Conservation (phyloP, 2,888 invertebrate species). For the Caprella mutica region DNA sequence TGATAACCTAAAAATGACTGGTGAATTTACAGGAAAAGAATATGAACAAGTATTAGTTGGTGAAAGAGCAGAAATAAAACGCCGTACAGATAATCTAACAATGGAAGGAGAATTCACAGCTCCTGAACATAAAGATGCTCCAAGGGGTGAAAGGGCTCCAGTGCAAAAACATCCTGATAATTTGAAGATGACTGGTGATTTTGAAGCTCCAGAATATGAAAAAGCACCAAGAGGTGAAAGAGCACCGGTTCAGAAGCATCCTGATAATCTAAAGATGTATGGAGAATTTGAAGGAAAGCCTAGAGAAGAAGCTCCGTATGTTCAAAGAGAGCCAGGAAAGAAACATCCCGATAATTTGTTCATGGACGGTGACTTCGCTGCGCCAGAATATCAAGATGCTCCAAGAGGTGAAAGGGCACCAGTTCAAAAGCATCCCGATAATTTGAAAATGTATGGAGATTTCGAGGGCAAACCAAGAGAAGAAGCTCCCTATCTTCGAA, state of each 20-base stretch:
- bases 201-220: conserved; percentile 1
- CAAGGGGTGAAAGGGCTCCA: conserved; percentile 26
- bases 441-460: conserved; percentile 30
- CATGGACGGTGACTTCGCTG: conserved; percentile 18
- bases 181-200: conserved; percentile 22
- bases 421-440: conserved; percentile 22
- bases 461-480: conserved; percentile 24
- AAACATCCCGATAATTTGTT: conserved; percentile 29
- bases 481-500: conserved; percentile 15
- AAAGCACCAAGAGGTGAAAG: conserved; percentile 37
- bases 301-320: conserved; percentile 9
- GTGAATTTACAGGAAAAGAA: conserved; percentile 44
- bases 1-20: conserved; percentile 45
- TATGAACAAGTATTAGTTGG: conserved; percentile 17
- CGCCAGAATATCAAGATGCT: conserved; percentile 44
- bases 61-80: conserved; percentile 24
- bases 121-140: neutral
- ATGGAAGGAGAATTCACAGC: conserved; percentile 34
- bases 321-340: conserved; percentile 5
- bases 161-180: conserved; percentile 26
- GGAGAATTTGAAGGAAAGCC: conserved; percentile 12
- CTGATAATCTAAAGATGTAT: conserved; percentile 27
- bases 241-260: conserved; percentile 21
- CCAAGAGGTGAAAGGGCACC: conserved; percentile 43
- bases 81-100: conserved; percentile 34